Evolutionary conservation across 2,113 vertebrate species (phyloP).

Genomic region (Leptocoma aspasia): DNA sequence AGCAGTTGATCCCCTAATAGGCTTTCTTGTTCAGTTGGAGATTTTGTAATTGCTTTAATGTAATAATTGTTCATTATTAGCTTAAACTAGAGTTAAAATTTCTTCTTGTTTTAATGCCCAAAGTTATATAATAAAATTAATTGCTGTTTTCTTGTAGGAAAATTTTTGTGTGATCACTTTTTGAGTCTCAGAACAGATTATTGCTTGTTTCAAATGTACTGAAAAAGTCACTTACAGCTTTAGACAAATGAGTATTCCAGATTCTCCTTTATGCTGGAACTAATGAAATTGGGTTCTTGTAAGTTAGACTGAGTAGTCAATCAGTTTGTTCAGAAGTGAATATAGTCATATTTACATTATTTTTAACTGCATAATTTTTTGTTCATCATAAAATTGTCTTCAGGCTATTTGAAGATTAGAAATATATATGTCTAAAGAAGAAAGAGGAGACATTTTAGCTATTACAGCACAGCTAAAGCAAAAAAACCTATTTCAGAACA

Average conservation of each 20-base stretch:
- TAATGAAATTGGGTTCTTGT: background rate
- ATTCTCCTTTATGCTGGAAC: background rate
- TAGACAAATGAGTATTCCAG: background rate
- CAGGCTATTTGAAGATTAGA: background rate
- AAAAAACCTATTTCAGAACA: background rate
- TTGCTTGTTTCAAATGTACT: background rate
- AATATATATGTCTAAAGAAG: background rate
- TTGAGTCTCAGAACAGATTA: background rate
- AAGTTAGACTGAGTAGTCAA: background rate
- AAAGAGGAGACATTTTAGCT: background rate
- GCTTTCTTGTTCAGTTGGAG: background rate
- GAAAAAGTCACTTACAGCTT: background rate
- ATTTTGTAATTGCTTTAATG: background rate
- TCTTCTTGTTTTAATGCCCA: background rate
- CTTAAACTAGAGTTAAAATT: background rate
- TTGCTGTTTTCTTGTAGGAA: background rate
- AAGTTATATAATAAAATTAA: background rate
- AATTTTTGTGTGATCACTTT: background rate
- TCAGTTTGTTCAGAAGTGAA: background rate
- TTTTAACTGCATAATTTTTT: background rate
- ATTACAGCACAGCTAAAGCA: background rate
- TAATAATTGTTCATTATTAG: background rate
- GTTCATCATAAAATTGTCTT: background rate
- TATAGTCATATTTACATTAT: background rate
- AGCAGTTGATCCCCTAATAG: background rate